Evolutionary conservation across 2,888 invertebrate genomes (phyloP), one percentile per base, ranked within the genome.

Genomic region (Rotaria sp.): DNA sequence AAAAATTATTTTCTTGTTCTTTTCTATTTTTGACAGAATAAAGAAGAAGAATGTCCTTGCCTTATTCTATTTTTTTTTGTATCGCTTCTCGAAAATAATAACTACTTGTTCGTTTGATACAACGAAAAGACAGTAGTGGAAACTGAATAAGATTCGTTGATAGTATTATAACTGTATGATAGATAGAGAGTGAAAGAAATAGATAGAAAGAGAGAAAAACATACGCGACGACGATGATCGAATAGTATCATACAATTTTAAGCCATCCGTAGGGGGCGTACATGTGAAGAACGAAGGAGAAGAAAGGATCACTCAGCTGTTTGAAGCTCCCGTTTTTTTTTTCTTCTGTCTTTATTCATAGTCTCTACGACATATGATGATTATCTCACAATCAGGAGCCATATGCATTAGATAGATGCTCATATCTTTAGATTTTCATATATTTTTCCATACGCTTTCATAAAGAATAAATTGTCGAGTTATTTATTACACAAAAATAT

Each of bases 261-360:
- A 67, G 5, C 35, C 67, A 67, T 21, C 18, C 67, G 7, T 67
- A 67, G 67, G 67, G 35, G 67, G 35, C 67, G 67, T 67, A 67
- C 35, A 67, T 67, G 35, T 67, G 67, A 67, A 67, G 67, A 67
- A 67, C 67, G 67, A 21, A 67, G 38, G 67, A 67, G 35, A 67
- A 67, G 15, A 67, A 30, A 67, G 38, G 30, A 67, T 67, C 67
- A 35, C 67, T 67, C 67, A 67, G 67, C 67, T 67, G 67, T 67
- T 67, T 35, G 67, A 35, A 35, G 35, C 35, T 35, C 35, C 5
- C 35, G 30, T 35, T 21, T 21, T 18, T 67, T 35, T 67, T 38
- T 52, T 52, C n/a, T n/a, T n/a, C n/a, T 67, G 35, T 67, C 35
- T 0, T 35, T 55, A 26, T 55, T 55, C 35, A 67, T 13, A 67